Conservation (phyloP, 2,113 vertebrate species). For the Aspiorhynchus laticeps region DNA sequence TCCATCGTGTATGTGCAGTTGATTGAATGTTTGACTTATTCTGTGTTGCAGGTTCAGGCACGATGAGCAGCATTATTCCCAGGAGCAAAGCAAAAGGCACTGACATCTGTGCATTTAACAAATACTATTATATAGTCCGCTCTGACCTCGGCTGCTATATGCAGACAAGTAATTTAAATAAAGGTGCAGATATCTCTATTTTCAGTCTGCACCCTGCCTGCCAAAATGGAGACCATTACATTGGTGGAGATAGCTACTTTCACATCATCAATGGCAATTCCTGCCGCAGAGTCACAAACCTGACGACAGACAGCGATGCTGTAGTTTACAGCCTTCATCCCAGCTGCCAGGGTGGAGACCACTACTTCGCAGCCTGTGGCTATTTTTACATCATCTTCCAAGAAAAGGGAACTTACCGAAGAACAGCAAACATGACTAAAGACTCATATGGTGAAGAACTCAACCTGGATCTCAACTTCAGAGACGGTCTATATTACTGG, state of each 20-base stretch:
- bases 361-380: not conserved
- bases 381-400: not conserved
- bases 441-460: not conserved
- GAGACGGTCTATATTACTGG: conserved; percentile 9
- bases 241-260: not conserved
- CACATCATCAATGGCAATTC: not conserved
- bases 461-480: not conserved
- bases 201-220: not conserved
- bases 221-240: not conserved
- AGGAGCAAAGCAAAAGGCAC: not conserved
- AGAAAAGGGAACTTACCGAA: not conserved
- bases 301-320: not conserved
- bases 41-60: not conserved
- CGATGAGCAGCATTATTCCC: not conserved
- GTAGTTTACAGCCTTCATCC: not conserved
- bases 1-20: too few relatives aligned
- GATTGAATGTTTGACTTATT: not conserved
- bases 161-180: not conserved
- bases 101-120: not conserved
- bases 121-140: not conserved
- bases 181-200: not conserved
- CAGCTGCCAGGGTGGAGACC: not conserved
- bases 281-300: not conserved
- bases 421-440: not conserved
- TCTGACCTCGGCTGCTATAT: conserved; percentile 8